Evolutionary conservation across 2,113 vertebrate genomes (phyloP).

Genomic region (Albula goreensis): DNA sequence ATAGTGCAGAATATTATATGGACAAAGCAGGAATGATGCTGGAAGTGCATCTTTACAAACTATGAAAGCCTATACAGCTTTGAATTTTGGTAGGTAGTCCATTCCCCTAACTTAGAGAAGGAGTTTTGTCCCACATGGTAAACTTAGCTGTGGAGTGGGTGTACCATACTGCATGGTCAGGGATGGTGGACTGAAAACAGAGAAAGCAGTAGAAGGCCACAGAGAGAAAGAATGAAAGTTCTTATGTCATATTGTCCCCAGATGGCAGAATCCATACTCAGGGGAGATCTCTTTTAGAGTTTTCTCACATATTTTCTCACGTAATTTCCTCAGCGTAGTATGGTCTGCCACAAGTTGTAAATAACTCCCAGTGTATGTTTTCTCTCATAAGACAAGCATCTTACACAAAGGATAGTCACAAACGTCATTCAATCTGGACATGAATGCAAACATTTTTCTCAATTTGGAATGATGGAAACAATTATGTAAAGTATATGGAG

Average conservation of each 20-base stretch:
- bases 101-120: neutral
- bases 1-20: neutral
- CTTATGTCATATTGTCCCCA: constrained; percentile 2
- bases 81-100: no score
- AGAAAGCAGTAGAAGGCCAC: neutral
- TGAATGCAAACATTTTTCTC: neutral
- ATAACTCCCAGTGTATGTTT: neutral
- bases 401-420: neutral
- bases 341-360: neutral
- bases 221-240: neutral
- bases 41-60: neutral
- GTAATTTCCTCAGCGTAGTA: neutral
- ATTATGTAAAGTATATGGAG: neutral
- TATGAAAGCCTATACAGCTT: neutral
- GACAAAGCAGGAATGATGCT: neutral
- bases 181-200: neutral
- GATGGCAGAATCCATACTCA: neutral
- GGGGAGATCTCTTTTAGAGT: neutral
- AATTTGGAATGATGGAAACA: neutral
- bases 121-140: neutral
- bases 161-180: neutral
- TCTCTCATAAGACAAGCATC: neutral
- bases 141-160: neutral
- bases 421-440: neutral
- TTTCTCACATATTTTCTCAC: neutral